Base-by-base conservation (phyloP, 1,140 invertebrate species). In the Gryon sp. region DNA sequence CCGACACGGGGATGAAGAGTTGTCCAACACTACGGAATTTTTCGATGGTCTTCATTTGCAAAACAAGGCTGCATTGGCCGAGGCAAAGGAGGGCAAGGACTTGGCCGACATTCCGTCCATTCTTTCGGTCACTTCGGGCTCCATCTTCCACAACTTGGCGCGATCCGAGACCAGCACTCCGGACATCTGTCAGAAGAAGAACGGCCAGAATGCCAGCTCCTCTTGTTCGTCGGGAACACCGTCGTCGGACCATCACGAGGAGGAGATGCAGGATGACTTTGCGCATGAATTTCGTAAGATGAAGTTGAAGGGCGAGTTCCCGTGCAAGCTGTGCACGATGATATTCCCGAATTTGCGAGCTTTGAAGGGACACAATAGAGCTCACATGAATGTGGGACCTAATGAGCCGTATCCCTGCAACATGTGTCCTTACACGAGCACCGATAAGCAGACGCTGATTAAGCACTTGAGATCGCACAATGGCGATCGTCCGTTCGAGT, bases 401-500 rank as follows among this genome's bases (percentile, higher is more conserved):
- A 90, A 90, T 0, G 90, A 94, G 75, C 93, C 94, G 40, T 98
- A 97, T 83, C 92, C 95, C 4, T 99, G 97, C 87, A 96, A 96
- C 79, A 95, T 98, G 91, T 99, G 97, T 78, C 92, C 95, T 1
- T 97, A 96, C 85, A 93, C 93, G 0, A 96, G 95, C 65, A 92
- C 94, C 22, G 97, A 98, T 78, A 98, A 98, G 84, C 94, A 95
- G 6, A 96, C 96, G 0, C 84, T 99, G 1, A 92, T 96, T 1
- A 93, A 96, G 19, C 95, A 99, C 84, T 93, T 99, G 92, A 90
- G 97, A 72, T 95, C 94, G 1, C 97, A 99, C 87, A 98, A 98
- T 82, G 97, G 97, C 0, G 97, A 98, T 80, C 90, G 97, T 2
- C 97, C 97, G 0, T 99, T 96, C 82, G 95, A 98, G 82, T 99